Evolutionary conservation across 1,140 invertebrate species (phyloP).

Genomic region (Heterodera schachtii): DNA sequence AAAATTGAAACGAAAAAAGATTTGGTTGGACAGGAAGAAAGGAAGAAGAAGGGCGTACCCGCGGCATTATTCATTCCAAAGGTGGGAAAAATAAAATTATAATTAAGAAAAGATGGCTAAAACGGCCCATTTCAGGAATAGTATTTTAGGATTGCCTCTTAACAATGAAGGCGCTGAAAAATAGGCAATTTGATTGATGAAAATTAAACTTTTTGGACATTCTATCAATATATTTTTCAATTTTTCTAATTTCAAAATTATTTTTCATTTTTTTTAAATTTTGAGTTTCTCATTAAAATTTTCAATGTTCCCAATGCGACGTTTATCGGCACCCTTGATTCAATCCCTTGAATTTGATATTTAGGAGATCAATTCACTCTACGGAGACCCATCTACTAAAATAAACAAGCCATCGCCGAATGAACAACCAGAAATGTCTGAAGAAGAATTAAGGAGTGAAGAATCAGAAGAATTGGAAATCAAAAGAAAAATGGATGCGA

Average conservation of each 20-base stretch:
- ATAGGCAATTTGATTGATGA: no score
- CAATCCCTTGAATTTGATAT: not conserved
- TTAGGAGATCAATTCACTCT: slow-evolving; percentile 35
- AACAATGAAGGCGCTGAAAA: no score
- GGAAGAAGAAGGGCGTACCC: slow-evolving; percentile 31
- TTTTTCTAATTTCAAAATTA: no score
- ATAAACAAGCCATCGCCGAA: slow-evolving; percentile 3
- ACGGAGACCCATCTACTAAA: slow-evolving; percentile 31
- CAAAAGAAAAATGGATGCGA: not conserved
- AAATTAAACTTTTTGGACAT: not conserved
- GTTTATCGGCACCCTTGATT: no score
- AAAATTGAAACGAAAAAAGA: not conserved
- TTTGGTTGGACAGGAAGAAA: not conserved
- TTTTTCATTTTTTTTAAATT: no score
- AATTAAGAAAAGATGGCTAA: no score
- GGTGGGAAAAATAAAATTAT: not conserved
- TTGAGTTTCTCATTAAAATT: not conserved
- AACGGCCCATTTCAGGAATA: no score
- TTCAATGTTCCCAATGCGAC: not conserved
- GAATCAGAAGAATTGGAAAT: not conserved
- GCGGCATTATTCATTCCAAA: slow-evolving; percentile 34
- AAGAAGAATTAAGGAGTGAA: not conserved
- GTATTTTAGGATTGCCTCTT: no score
- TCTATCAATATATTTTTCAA: not conserved
- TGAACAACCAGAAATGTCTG: not conserved